Conservation (phyloP, 2,113 vertebrate genomes). For the Caloenas nicobarica region DNA sequence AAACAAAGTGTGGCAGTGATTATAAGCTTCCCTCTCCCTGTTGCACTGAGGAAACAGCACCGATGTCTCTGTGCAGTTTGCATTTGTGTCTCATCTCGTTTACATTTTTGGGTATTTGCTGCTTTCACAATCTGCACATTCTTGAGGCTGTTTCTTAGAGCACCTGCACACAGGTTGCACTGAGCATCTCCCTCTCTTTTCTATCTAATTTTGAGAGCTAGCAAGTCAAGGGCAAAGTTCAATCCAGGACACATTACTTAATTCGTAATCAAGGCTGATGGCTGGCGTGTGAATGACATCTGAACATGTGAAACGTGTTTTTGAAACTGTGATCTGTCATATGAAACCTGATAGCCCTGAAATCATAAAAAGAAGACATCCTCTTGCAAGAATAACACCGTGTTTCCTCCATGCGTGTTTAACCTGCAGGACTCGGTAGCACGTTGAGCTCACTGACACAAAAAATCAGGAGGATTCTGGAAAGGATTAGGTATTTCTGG, state of each 20-base stretch:
- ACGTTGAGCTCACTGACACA: rapidly evolving
- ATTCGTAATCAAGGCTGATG: not conserved
- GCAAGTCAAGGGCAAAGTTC: not conserved
- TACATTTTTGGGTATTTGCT: not conserved
- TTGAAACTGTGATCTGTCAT: not conserved
- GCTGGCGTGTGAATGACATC: not conserved
- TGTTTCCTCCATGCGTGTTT: rapidly evolving
- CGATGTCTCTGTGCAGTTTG: not conserved
- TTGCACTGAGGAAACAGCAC: not conserved
- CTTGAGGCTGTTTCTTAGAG: not conserved
- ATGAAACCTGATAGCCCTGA: not conserved
- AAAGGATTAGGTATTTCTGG: not conserved
- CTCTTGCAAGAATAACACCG: not conserved
- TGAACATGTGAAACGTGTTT: not conserved
- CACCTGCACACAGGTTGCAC: not conserved
- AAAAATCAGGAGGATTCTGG: not conserved
- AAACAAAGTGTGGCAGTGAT: not conserved
- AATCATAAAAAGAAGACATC: not conserved
- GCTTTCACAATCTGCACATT: not conserved
- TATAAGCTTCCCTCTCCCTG: not conserved
- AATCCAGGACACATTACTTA: not conserved
- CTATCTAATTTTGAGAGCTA: not conserved
- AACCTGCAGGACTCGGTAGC: not conserved
- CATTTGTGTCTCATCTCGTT: not conserved
- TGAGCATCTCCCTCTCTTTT: not conserved